These are phyloP conservation scores for Dicrurus megarhynchus DNA, from an alignment of 2,113 vertebrate genomes.

Conservation along the genomic window DNA sequence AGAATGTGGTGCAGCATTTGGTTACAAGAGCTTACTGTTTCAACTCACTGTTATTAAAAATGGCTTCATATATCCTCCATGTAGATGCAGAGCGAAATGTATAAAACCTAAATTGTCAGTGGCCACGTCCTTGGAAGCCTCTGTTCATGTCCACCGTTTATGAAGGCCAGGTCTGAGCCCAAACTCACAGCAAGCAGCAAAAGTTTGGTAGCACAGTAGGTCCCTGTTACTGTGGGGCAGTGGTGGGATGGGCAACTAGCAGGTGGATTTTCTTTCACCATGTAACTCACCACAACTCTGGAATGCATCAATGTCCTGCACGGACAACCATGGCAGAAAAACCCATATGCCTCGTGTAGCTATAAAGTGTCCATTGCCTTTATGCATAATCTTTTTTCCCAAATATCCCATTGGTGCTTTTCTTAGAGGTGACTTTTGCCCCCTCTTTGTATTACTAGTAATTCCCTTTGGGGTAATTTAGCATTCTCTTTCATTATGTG, in stretches of 20 bases:
- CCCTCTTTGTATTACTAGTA: background rate
- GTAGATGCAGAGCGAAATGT: background rate
- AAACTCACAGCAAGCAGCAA: background rate
- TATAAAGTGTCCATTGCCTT: background rate
- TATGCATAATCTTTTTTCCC: background rate
- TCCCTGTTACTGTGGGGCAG: background rate
- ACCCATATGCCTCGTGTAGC: rapidly evolving
- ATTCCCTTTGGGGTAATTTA: background rate
- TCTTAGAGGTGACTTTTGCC: background rate
- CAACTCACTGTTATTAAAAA: background rate
- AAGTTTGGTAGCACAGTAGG: background rate
- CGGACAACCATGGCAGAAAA: background rate
- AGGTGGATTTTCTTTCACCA: background rate
- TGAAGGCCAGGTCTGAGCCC: background rate
- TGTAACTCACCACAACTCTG: background rate
- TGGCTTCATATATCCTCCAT: background rate
- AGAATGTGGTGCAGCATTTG: background rate
- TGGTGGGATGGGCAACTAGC: background rate
- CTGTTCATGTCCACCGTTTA: background rate
- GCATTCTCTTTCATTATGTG: background rate
- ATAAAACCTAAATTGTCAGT: background rate
- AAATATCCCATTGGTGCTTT: background rate
- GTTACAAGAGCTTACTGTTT: background rate
- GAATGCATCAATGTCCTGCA: background rate
- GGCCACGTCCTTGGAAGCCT: background rate